Conservation (phyloP, 1,140 invertebrate species). For the Phocides pigmalion region DNA sequence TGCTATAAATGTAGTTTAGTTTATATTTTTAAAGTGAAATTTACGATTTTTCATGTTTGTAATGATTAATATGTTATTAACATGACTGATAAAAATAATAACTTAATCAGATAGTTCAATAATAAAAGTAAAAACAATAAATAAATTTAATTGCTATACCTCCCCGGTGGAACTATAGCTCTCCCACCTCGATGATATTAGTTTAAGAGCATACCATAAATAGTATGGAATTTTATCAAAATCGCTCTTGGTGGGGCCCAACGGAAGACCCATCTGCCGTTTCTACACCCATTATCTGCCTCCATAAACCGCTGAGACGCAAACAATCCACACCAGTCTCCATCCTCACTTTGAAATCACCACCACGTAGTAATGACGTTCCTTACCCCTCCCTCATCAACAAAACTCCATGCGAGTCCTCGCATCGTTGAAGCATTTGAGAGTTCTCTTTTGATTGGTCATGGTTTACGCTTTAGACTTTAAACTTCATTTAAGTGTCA, state of each 20-base stretch:
- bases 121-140: too few relatives aligned
- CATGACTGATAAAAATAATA: too few relatives aligned
- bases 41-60: too few relatives aligned
- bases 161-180: too few relatives aligned
- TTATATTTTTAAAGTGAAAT: too few relatives aligned
- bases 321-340: slow-evolving; percentile 64
- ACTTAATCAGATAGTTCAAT: too few relatives aligned
- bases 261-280: slow-evolving; percentile 66
- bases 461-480: slow-evolving; percentile 52
- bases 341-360: slow-evolving; percentile 55
- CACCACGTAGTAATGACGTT: slow-evolving; percentile 39
- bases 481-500: slow-evolving; percentile 62
- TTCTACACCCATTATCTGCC: slow-evolving; percentile 71
- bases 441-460: slow-evolving; percentile 41
- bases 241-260: slow-evolving; percentile 47
- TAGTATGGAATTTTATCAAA: too few relatives aligned
- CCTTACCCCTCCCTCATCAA: slow-evolving; percentile 8
- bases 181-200: too few relatives aligned
- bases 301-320: slow-evolving; percentile 72
- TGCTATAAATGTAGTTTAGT: too few relatives aligned
- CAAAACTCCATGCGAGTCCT: slow-evolving; percentile 5
- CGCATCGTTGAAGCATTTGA: slow-evolving; percentile 1
- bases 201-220: too few relatives aligned
- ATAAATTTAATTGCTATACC: too few relatives aligned
- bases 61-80: too few relatives aligned